Evolutionary conservation across 2,888 invertebrate species (phyloP).

Genomic region (Phyto melanocephala): DNA sequence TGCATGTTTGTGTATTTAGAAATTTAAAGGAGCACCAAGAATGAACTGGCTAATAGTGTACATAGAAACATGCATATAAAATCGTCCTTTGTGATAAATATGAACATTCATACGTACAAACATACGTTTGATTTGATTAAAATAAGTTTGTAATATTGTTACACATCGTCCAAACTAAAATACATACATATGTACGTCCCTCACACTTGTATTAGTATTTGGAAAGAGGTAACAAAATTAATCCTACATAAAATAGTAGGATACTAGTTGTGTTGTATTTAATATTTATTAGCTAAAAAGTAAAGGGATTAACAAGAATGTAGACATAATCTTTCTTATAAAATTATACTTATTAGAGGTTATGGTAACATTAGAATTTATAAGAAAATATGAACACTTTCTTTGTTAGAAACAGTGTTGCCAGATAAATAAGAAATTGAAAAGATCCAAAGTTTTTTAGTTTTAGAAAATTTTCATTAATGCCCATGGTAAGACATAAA

Average conservation of each 20-base stretch:
- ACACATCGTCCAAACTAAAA: no score
- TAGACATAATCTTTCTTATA: not conserved
- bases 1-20: not conserved
- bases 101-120: no score
- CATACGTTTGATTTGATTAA: slow-evolving; percentile 10
- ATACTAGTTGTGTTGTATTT: not conserved
- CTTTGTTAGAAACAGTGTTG: no score
- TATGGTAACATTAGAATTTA: no score
- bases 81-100: no score
- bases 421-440: no score
- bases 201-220: not conserved
- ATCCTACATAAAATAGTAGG: not conserved
- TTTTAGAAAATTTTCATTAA: no score
- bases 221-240: slow-evolving; percentile 11
- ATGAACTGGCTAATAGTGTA: not conserved
- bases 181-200: no score
- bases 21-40: not conserved
- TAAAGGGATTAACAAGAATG: not conserved
- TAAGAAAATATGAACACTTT: no score
- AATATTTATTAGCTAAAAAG: not conserved
- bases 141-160: slow-evolving; percentile 29
- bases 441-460: no score
- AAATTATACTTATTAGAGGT: no score
- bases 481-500: no score
- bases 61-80: not conserved